A percentile compares a stretch with the other conserved stretches of the same genome.
phyloP scores from a whole-genome alignment of 2,888 invertebrate species.

The Caradrina clavipalpis region DNA sequence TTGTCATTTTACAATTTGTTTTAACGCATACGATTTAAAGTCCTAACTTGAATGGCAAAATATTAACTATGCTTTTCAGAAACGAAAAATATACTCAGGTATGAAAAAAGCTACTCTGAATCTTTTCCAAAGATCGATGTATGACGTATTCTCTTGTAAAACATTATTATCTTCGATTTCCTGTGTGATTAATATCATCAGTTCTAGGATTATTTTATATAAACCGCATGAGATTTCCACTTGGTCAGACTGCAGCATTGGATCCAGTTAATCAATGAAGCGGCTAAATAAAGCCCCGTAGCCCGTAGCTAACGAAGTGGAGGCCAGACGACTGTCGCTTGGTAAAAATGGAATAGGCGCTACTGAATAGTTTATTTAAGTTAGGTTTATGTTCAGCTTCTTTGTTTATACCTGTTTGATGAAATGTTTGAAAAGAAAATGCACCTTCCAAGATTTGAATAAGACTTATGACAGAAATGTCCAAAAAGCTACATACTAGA shows the following conservation, averaged over 20 bases:
- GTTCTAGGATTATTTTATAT: neutral
- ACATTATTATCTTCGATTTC: neutral
- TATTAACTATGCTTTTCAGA: no score
- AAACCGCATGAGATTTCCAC: constrained; percentile 16
- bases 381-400: constrained; percentile 6
- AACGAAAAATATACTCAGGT: neutral
- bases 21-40: no score
- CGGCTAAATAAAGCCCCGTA: constrained; percentile 27
- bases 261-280: constrained; percentile 37
- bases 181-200: neutral
- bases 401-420: no score
- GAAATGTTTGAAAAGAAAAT: no score
- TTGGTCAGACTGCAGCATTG: constrained; percentile 26
- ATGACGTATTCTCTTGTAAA: neutral
- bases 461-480: no score
- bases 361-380: constrained; percentile 21
- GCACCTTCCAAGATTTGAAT: no score
- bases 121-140: neutral
- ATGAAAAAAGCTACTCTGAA: neutral
- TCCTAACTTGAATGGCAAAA: no score
- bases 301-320: constrained; percentile 4
- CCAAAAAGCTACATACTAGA: neutral
- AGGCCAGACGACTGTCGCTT: constrained; percentile 17
- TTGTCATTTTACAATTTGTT: no score
- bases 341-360: constrained; percentile 26